Evolutionary conservation across 2,113 vertebrate genomes (phyloP), one percentile per base, ranked within the genome.

Genomic region (Microcebus ravelobensis): DNA sequence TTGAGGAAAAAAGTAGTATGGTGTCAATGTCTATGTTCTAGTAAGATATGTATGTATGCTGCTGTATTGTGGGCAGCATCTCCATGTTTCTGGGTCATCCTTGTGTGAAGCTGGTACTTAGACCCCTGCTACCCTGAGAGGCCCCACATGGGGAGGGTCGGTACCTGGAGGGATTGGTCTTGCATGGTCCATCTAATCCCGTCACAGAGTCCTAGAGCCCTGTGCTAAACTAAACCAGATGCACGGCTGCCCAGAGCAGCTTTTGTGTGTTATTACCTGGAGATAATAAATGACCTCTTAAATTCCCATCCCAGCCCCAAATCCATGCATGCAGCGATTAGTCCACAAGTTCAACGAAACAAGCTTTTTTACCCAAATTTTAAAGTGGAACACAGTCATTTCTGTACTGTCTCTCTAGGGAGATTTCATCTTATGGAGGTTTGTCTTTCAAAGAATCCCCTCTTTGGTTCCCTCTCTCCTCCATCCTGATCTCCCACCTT

Each of bases 371-470:
- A 52, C 27, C 73, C 25, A 20, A 3, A 91, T 94, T 93, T 84
- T 29, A 63, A 94, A 70, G 12, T 61, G 73, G 59, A 92, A 89
- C 15, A 57, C 83, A 29, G 2, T 20, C 50, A 55, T 91, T 91
- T 70, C 70, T 67, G 3, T 65, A 88, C 39, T 50, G 36, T 39
- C 23, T 88, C 52, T 88, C 50, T 36, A 68, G 89, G 52, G 90
- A 93, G 42, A 55, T 50, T 93, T 55, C 52, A 27, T 74, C 71
- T 65, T 55, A 29, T 83, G 76, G 39, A 12, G 15, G 29, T 86
- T 87, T 96, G 70, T 74, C 95, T 97, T 92, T 95, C 50, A 29
- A 2, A 59, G 80, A 79, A 79, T 39, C 50, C n/a, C 13, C n/a
- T 84, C n/a, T 88, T 25, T 29, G 57, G 45, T 65, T 55, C 25